Conservation (phyloP, 2,797 vertebrate species). For the Hafferia zeledoni region DNA sequence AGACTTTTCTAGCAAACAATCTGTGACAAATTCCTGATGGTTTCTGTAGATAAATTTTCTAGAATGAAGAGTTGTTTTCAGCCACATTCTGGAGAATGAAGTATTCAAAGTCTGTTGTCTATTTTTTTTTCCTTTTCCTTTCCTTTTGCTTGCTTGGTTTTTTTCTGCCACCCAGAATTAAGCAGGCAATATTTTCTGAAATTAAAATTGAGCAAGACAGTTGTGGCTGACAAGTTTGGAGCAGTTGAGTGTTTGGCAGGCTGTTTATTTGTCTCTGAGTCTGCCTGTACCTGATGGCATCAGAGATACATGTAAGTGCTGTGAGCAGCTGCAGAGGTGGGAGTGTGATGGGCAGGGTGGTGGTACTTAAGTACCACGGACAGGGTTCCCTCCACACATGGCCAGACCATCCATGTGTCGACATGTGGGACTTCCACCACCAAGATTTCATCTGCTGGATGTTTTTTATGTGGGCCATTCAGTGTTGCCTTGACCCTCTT, state of each 20-base stretch:
- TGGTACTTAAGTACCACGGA: slow-evolving; percentile 41
- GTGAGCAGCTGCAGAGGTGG: neutral
- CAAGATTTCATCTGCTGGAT: neutral
- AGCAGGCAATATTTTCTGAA: neutral
- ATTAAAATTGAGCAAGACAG: neutral
- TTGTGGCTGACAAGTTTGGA: neutral
- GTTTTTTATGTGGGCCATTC: neutral
- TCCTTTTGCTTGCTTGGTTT: neutral
- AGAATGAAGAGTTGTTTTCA: neutral
- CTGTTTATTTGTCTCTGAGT: neutral
- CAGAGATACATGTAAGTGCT: fast-evolving
- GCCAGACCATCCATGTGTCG: fast-evolving
- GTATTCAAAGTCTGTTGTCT: neutral
- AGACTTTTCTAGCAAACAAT: neutral
- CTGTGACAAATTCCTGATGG: neutral
- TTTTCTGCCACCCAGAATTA: neutral
- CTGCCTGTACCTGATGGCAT: neutral
- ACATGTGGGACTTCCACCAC: neutral
- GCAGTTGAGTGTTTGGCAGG: neutral
- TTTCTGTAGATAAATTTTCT: neutral
- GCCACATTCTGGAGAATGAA: neutral
- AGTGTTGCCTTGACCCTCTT: neutral
- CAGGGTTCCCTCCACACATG: neutral
- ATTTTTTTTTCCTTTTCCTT: neutral
- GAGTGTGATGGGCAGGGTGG: neutral